Percentiles rank a stretch among this genome's conserved stretches.
These are phyloP conservation scores for Otus sunia DNA, from an alignment of 2,113 vertebrate genomes.

Conservation along the genomic window DNA sequence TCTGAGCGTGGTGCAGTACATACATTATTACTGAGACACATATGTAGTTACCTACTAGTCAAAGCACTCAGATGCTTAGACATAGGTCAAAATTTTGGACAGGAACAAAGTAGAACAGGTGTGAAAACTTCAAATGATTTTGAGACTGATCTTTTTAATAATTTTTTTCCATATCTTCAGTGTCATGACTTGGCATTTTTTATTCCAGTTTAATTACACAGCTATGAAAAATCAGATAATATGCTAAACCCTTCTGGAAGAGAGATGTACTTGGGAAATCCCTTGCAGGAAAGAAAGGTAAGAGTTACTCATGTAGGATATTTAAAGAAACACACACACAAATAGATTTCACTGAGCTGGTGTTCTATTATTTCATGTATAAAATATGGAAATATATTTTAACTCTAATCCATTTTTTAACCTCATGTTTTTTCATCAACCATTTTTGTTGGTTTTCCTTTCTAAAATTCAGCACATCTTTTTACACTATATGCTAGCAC, in stretches of 20 bases:
- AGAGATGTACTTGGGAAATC: not conserved
- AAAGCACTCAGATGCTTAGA: constrained; percentile 1
- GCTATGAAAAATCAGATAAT: constrained; percentile 8
- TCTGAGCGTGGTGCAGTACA: not conserved
- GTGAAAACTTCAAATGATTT: constrained; percentile 14
- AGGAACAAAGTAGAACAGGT: not conserved
- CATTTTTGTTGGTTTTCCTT: not conserved
- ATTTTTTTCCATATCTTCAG: not conserved
- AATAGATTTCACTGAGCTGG: not conserved
- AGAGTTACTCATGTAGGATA: not conserved
- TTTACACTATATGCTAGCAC: not conserved
- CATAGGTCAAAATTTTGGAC: not conserved
- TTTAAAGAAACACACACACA: not conserved
- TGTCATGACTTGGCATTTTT: constrained; percentile 18
- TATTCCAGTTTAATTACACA: not conserved
- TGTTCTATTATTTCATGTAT: not conserved
- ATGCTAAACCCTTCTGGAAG: constrained; percentile 8
- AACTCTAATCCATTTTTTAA: not conserved
- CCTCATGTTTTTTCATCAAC: not conserved
- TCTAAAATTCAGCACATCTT: not conserved
- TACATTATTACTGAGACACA: not conserved
- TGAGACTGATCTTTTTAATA: not conserved
- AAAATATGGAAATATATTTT: not conserved
- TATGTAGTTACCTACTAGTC: not conserved
- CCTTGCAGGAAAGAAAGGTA: not conserved